Percentiles rank a stretch among this genome's conserved stretches.
Conservation (phyloP, 1,140 invertebrate species). For the Belonocnema kinseyi region DNA sequence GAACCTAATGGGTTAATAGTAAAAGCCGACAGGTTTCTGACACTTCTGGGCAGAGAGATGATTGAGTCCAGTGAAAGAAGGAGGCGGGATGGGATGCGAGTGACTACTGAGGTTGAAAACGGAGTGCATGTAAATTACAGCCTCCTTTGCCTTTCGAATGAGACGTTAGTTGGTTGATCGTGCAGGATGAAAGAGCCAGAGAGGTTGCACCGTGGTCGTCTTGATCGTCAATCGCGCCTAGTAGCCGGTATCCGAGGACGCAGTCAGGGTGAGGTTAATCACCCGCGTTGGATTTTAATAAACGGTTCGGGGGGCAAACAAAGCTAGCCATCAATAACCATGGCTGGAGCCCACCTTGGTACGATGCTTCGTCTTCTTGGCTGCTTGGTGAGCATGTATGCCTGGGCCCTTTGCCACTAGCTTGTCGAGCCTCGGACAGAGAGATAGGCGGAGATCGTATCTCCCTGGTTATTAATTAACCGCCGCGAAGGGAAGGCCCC, state of each 20-base stretch:
- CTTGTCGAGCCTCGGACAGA: conserved; percentile 63
- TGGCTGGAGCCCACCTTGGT: conserved; percentile 54
- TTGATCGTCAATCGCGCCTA: conserved; percentile 42
- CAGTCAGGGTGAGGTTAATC: conserved; percentile 66
- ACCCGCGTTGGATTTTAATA: conserved; percentile 72
- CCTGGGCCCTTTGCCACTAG: conserved; percentile 64
- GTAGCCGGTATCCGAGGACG: conserved; percentile 60
- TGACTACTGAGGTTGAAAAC: conserved; percentile 23
- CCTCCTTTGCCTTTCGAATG: conserved; percentile 17
- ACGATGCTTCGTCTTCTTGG: conserved; percentile 10
- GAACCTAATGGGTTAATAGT: neutral
- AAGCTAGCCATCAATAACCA: conserved; percentile 72
- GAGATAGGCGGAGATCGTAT: conserved; percentile 74
- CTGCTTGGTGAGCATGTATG: conserved; percentile 44
- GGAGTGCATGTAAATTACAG: conserved; percentile 29
- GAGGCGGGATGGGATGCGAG: neutral
- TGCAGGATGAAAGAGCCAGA: conserved; percentile 8
- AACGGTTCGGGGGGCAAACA: conserved; percentile 71
- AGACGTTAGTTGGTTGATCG: conserved; percentile 31
- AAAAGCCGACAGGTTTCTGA: conserved; percentile 4
- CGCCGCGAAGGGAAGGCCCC: conserved; percentile 71
- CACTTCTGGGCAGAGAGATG: neutral
- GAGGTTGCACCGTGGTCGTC: conserved; percentile 22
- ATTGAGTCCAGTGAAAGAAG: conserved; percentile 25
- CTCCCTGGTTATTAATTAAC: conserved; percentile 75